A percentile compares a stretch with the other conserved stretches of the same genome.
These are phyloP conservation scores for Lepisosteus oculatus DNA, from an alignment of 2,113 vertebrate genomes.

Conservation along the genomic window DNA sequence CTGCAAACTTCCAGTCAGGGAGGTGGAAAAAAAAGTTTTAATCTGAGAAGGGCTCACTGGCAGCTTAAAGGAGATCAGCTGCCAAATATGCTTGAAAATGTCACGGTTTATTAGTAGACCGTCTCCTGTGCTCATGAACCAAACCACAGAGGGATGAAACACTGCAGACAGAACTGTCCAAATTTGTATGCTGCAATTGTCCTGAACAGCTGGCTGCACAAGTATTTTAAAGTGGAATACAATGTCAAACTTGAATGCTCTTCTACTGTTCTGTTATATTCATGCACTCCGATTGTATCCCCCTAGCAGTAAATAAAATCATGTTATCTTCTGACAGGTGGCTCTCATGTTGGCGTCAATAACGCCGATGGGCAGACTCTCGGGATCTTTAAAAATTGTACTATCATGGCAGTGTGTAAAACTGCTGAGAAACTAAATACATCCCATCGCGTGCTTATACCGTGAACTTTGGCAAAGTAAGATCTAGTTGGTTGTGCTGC, in stretches of 20 bases:
- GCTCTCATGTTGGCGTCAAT: no score
- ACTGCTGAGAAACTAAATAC: no score
- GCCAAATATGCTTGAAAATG: conserved; percentile 57
- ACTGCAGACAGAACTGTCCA: conserved; percentile 19
- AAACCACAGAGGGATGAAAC: conserved; percentile 29
- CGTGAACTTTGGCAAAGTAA: no score
- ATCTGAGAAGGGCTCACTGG: conserved; percentile 25
- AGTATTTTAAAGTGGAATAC: not conserved
- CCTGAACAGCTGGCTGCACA: not conserved
- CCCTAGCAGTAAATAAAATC: no score
- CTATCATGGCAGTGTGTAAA: no score
- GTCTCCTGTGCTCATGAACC: conserved; percentile 40
- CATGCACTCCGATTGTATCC: no score
- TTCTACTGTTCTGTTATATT: no score
- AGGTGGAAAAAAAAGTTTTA: conserved; percentile 28
- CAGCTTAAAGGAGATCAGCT: conserved; percentile 30
- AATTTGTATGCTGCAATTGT: conserved; percentile 23
- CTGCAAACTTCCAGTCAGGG: conserved; percentile 25
- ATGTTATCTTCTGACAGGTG: no score
- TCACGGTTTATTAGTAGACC: conserved; percentile 49
- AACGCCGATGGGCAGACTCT: no score
- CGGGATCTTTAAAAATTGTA: no score
- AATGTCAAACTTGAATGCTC: not conserved
- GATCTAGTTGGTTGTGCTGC: no score
- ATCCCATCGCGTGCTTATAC: no score